phyloP scores from a whole-genome alignment of 2,888 invertebrate species.

The Rhynchonema sp. region DNA sequence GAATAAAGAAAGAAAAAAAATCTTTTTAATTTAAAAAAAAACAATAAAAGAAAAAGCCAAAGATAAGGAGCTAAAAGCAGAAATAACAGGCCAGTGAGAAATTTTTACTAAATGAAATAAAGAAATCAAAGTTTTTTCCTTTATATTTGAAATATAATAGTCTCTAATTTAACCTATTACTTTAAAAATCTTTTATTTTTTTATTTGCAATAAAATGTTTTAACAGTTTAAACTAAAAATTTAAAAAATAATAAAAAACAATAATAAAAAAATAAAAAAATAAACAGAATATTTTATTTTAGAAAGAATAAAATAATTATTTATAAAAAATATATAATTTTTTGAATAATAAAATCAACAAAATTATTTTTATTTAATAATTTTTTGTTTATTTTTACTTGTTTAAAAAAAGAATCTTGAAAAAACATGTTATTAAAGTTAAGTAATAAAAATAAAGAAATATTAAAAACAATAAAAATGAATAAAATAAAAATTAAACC shows the following conservation, averaged over 20 bases:
- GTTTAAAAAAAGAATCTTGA: background rate
- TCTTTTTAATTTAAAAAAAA: too few species aligned
- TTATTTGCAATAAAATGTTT: too few species aligned
- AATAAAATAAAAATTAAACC: background rate
- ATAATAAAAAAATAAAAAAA: slow-evolving; percentile 8
- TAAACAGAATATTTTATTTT: background rate
- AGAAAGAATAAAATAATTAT: slow-evolving; percentile 14
- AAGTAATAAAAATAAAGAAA: background rate
- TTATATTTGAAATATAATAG: too few species aligned
- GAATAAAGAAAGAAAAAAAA: too few species aligned
- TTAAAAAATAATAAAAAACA: slow-evolving; percentile 3
- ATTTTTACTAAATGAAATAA: too few species aligned
- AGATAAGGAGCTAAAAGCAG: too few species aligned
- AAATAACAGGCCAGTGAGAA: too few species aligned
- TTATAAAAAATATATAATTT: slow-evolving; percentile 13
- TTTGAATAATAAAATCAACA: slow-evolving; percentile 10
- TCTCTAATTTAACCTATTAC: too few species aligned
- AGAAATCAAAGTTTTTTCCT: too few species aligned
- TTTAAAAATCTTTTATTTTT: too few species aligned
- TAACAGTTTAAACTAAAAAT: slow-evolving; percentile 9
- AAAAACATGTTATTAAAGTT: background rate
- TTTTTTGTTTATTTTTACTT: too few species aligned
- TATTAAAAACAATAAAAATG: background rate
- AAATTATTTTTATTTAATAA: background rate
- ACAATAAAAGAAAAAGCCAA: too few species aligned